Evolutionary conservation across 2,888 invertebrate genomes (phyloP).

Genomic region (Drosophila paranaensis): DNA sequence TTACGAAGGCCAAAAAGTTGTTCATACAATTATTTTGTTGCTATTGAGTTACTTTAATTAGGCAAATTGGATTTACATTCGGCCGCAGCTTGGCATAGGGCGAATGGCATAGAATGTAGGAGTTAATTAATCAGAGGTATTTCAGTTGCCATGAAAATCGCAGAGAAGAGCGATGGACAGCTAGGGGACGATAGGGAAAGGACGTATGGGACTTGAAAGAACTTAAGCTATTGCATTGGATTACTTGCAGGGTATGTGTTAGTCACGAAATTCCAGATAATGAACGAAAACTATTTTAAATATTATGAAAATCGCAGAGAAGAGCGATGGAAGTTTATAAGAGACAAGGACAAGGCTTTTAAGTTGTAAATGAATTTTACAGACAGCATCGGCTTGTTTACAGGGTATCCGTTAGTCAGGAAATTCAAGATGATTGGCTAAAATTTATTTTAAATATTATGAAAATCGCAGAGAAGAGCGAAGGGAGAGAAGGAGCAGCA

Average conservation of each 20-base stretch:
- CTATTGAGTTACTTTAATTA: constrained; percentile 13
- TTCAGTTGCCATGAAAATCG: neutral
- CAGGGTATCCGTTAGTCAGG: neutral
- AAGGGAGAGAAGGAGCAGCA: too few species aligned
- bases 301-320: neutral
- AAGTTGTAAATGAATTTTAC: too few species aligned
- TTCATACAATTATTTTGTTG: constrained; percentile 6
- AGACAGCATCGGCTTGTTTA: neutral
- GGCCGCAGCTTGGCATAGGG: neutral
- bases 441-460: neutral
- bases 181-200: too few species aligned
- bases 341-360: too few species aligned
- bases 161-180: neutral
- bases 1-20: constrained; percentile 5
- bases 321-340: neutral
- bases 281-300: neutral
- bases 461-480: neutral
- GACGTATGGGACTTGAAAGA: neutral
- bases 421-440: too few species aligned
- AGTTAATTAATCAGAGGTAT: neutral
- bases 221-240: too few species aligned
- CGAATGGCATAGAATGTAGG: neutral
- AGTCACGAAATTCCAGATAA: neutral
- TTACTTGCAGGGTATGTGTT: neutral
- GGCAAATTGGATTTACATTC: constrained; percentile 10